Base-by-base conservation (phyloP, 2,888 invertebrate genomes). In the Mimumesa dahlbomi region DNA sequence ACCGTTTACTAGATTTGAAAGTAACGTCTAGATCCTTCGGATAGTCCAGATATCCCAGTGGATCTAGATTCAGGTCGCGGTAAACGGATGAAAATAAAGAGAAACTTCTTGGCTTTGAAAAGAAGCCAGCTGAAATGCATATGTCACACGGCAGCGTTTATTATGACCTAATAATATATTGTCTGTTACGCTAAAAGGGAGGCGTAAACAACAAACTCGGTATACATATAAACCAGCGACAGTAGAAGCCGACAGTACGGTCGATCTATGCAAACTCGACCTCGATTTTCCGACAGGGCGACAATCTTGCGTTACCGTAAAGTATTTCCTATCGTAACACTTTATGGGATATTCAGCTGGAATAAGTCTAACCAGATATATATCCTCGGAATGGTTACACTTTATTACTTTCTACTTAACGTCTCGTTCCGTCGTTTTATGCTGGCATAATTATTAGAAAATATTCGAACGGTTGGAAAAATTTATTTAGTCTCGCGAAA, bases 211-310 rank as follows among this genome's bases (percentile, higher is more conserved):
- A 64, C 3, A 3, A n/a, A 4, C 21, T 21, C 22, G 56, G 62
- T 36, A 72, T 72, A 62, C 62, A 69, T 73, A 75, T 75, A 76
- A 82, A 80, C 81, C 81, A 81, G 80, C 80, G 70, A 74, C 75
- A 71, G 59, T 61, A n/a, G 82, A 75, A 46, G 57, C 65, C 48
- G n/a, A 59, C 53, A 43, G 77, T 79, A 77, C 75, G 75, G 79
- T 73, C 74, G 53, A 18, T n/a, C 67, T 52, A 52, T 64, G 38
- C 72, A 61, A 64, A 73, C 75, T 58, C 75, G 75, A 74, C 76
- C 76, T 71, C 76, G 77, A 77, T 77, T 77, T 74, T 77, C 77
- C 74, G 61, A 14, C 62, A 49, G 18, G 42, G 45, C 57, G 67
- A 66, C 70, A 53, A 57, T 63, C 73, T 68, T 64, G 62, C 53